Base-by-base conservation (phyloP, 2,888 invertebrate species). In the Scaptomyza cyrtandrae region DNA sequence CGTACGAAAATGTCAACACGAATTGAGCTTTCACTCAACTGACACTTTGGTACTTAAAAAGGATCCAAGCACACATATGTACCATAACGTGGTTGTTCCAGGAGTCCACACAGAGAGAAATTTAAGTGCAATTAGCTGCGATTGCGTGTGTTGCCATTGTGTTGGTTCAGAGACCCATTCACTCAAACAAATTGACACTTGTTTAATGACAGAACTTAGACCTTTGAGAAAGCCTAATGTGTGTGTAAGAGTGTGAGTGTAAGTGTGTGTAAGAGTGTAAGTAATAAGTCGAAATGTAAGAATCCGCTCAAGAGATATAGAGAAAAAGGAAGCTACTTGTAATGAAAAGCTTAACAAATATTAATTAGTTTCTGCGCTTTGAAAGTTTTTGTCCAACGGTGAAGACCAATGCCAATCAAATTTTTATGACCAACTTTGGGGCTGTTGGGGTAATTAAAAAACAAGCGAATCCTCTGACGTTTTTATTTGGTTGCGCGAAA, bases 281-380 rank as follows among this genome's bases (percentile, higher is more conserved):
- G 19, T 19, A 2, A n/a, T n/a, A n/a, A 29, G 44, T 39, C 37
- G 39, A 19, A 39, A 59, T 65, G 61, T 54, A 55, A 29, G 2
- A 24, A 24, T 3, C 24, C 2, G 24, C 3, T 24, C 5, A 24
- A 24, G 14, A 14, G 6, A 31, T 13, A 16, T 16, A 33, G 9
- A 6, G 6, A 7, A 7, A n/a, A 29, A 13, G 29, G 2, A 11
- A 31, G 0, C 27, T n/a, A 24, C 4, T 24, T 44, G 56, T 43
- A 43, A 66, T 68, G 45, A 58, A 60, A 63, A 46, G 39, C 56
- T 33, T 9, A 19, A 13, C 48, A 53, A 49, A 54, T 75, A 71
- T 67, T 75, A 71, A 75, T 75, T 71, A 75, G 67, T 68, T 67
- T 67, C 55, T 57, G 27, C 37, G 37, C 46, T 50, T 56, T 19